Base-by-base conservation (phyloP, 2,113 vertebrate species). In the Toxostoma redivivum region DNA sequence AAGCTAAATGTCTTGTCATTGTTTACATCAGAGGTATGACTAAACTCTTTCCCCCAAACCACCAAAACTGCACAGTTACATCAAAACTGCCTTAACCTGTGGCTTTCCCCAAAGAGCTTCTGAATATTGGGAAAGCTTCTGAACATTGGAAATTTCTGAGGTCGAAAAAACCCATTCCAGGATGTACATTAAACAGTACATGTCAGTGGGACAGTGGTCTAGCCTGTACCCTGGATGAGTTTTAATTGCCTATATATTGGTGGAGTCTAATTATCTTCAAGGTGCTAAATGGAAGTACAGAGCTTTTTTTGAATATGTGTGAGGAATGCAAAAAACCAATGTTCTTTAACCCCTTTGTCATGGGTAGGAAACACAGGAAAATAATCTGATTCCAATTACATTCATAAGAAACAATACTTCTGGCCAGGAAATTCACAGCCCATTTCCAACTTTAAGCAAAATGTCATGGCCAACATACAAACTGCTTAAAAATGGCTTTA, bases 401-500 rank as follows among this genome's bases (percentile, higher is more conserved):
- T 61, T 81, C 56, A 65, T 57, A 84, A 92, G 61, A 88, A 94
- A 79, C 44, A 86, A 92, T 48, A 88, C 86, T 97, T 76, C 23
- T 4, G 23, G 64, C 86, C 93, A 95, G 94, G 88, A 96, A 95
- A 90, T 64, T 93, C 61, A 71, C 65, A 96, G 44, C 18, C 93
- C 72, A 79, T 86, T 96, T 94, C 82, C 82, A 97, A 65, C 48
- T 94, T 83, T 79, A 96, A 95, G 94, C 51, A 92, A 84, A 94
- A 93, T 95, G 88, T 88, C 88, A 96, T 90, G 80, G 80, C 57
- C 74, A 96, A 84, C 86, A 84, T 92, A 84, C n/a, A 93, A 97
- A 92, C 51, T 95, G 51, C 90, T 93, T 96, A 53, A 96, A 96
- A 96, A 95, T 79, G 92, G 88, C 56, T 88, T 90, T 84, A 90